A percentile compares a stretch with the other conserved stretches of the same genome.
Evolutionary conservation across 2,113 vertebrate species (phyloP).

Genomic region (Australoheros scitulus): DNA sequence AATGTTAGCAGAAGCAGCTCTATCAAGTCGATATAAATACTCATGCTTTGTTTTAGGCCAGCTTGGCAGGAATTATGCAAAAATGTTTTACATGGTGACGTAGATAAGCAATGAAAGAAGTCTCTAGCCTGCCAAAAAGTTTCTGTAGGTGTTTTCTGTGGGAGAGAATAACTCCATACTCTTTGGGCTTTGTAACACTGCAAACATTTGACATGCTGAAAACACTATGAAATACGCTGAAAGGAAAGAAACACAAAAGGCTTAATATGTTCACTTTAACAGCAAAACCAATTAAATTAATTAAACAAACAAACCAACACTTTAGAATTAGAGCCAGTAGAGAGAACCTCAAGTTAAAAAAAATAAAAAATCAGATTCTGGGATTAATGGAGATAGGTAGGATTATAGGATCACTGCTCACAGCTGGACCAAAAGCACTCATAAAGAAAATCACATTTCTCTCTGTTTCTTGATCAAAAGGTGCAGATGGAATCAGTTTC

Average conservation of each 20-base stretch:
- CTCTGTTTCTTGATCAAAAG: constrained; percentile 10
- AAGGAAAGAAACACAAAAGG: neutral
- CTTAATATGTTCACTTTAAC: neutral
- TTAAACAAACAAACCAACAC: neutral
- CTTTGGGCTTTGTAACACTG: neutral
- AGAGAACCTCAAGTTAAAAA: neutral
- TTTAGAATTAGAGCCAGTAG: neutral
- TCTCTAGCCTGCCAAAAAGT: neutral
- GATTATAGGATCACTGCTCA: neutral
- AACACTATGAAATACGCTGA: neutral
- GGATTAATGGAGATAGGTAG: neutral
- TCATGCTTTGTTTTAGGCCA: neutral
- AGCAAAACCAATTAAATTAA: neutral
- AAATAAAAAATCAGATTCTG: neutral
- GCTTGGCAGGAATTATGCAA: neutral
- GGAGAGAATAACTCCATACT: neutral
- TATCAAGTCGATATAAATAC: neutral
- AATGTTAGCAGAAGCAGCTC: neutral
- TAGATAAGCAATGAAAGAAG: neutral
- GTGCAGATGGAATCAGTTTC: constrained; percentile 29
- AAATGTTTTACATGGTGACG: neutral
- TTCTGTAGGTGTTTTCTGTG: neutral
- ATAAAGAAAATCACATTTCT: neutral
- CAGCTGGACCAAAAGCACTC: neutral
- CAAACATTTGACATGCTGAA: neutral